A percentile compares a stretch with the other conserved stretches of the same genome.
These are phyloP conservation scores for Salpingus planirostris DNA, from an alignment of 2,888 invertebrate species.

Conservation along the genomic window DNA sequence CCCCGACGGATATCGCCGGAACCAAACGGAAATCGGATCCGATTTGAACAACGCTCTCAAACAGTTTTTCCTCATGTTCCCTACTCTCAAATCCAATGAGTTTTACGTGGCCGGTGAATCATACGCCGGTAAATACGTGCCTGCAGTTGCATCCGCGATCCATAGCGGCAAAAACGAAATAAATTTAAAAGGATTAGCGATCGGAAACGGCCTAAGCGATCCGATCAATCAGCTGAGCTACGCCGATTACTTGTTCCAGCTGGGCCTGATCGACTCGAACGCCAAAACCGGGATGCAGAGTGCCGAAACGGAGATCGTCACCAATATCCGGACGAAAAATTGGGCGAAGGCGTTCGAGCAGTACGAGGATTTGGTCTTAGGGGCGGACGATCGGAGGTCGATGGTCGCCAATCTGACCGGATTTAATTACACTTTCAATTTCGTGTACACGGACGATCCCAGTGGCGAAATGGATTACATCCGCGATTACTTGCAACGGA, in stretches of 20 bases:
- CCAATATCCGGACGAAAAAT: conserved; percentile 54
- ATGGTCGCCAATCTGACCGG: conserved; percentile 68
- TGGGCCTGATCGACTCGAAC: conserved; percentile 61
- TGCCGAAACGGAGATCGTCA: conserved; percentile 50
- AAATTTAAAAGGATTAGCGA: conserved; percentile 61
- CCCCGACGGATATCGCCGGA: conserved; percentile 72
- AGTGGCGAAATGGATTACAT: conserved; percentile 46
- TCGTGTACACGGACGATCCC: conserved; percentile 51
- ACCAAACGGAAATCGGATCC: conserved; percentile 70
- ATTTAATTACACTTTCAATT: conserved; percentile 68
- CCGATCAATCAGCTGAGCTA: conserved; percentile 69
- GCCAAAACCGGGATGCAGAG: conserved; percentile 51
- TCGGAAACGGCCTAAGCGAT: conserved; percentile 77
- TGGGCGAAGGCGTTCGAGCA: conserved; percentile 62
- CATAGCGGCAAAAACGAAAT: conserved; percentile 57
- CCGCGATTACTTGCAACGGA: conserved; percentile 54
- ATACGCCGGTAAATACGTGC: conserved; percentile 70
- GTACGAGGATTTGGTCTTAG: conserved; percentile 63
- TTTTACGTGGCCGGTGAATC: conserved; percentile 89
- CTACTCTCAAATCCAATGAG: conserved; percentile 60
- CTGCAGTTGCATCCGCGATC: conserved; percentile 67
- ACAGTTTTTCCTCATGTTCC: conserved; percentile 81
- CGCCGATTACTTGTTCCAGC: conserved; percentile 69
- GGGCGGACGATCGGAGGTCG: conserved; percentile 51
- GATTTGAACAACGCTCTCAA: conserved; percentile 66